phyloP scores from a whole-genome alignment of 2,888 invertebrate genomes.

The Leuctra nigra region DNA sequence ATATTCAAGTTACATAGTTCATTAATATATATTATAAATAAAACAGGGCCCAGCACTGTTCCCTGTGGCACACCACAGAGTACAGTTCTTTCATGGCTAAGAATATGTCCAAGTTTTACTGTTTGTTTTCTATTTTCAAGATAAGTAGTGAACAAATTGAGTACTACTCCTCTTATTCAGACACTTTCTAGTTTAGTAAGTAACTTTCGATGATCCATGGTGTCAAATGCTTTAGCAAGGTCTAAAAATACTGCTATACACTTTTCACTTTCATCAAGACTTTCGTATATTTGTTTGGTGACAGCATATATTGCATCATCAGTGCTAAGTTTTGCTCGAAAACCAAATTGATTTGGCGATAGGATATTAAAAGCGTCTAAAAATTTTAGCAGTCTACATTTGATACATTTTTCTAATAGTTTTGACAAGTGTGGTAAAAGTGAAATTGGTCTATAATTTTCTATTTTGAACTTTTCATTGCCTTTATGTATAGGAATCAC shows the following conservation, averaged over 20 bases:
- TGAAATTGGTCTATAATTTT: not conserved
- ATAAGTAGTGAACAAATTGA: conserved; percentile 23
- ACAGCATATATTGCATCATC: not conserved
- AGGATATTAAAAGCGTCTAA: not conserved
- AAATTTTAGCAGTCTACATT: not conserved
- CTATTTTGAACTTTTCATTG: not conserved
- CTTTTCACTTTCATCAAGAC: not conserved
- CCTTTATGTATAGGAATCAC: not conserved
- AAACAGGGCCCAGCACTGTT: conserved; percentile 24
- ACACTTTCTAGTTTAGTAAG: conserved; percentile 7
- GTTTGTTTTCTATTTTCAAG: conserved; percentile 23
- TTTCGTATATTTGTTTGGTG: not conserved
- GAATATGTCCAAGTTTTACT: conserved; percentile 18
- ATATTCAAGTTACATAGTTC: conserved; percentile 22
- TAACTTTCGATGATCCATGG: not conserved
- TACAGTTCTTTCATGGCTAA: conserved; percentile 14
- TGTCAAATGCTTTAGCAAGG: not conserved
- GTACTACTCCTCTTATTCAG: conserved; percentile 23
- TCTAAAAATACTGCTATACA: not conserved
- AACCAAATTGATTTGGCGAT: not conserved
- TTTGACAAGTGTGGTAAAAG: not conserved
- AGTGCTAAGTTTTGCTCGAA: not conserved
- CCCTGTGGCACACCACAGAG: conserved; percentile 26
- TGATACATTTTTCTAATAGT: not conserved
- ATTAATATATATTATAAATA: conserved; percentile 27